A percentile compares a stretch with the other conserved stretches of the same genome.
These are phyloP conservation scores for Lamellibrachia luymesi DNA, from an alignment of 1,140 invertebrate genomes.

Conservation along the genomic window DNA sequence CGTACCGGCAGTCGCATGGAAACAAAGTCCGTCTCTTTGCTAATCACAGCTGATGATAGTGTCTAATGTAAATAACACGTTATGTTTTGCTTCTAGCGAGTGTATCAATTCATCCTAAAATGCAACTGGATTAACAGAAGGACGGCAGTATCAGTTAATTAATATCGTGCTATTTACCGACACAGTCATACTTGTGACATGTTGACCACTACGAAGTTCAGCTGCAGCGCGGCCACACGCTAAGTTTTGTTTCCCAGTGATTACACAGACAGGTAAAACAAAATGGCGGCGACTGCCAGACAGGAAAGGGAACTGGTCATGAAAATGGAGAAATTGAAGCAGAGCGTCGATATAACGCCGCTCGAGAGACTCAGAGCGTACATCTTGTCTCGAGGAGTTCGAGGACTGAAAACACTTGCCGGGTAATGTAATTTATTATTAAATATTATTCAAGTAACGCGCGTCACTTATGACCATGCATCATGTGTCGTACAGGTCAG, in stretches of 20 bases:
- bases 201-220: not conserved
- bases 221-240: not conserved
- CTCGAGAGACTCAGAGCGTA: constrained; percentile 19
- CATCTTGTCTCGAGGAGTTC: constrained; percentile 15
- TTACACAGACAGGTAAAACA: not conserved
- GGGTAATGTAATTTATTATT: not conserved
- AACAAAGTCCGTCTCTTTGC: not conserved
- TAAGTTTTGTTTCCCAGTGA: not conserved
- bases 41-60: not conserved
- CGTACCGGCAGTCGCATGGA: not conserved
- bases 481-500: not conserved
- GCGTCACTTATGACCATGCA: not conserved
- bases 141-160: not conserved
- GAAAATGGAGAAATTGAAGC: constrained; percentile 15
- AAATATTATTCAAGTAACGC: not conserved
- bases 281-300: constrained; percentile 18
- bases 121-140: not conserved
- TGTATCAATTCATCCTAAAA: not conserved
- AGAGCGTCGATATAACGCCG: constrained; percentile 8
- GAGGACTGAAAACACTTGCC: constrained; percentile 14
- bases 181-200: not conserved
- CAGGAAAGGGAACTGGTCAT: constrained; percentile 18
- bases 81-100: not conserved
- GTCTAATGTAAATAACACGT: not conserved
- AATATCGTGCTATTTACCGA: not conserved